These are phyloP conservation scores for Bemisia tabaci DNA, from an alignment of 1,140 invertebrate genomes.

Conservation along the genomic window DNA sequence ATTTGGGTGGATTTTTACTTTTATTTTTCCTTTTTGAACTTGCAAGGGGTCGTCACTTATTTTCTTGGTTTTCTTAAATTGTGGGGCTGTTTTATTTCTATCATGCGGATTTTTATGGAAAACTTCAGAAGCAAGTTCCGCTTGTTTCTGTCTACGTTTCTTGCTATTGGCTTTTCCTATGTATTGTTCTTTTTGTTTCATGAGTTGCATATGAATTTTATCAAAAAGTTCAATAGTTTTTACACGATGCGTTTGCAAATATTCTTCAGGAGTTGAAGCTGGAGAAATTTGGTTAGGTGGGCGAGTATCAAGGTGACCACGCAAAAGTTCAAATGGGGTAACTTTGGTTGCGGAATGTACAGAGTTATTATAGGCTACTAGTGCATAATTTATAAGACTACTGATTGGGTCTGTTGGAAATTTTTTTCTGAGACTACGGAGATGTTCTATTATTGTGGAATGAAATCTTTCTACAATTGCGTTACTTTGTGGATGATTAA, in stretches of 20 bases:
- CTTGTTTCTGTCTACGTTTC: too few species aligned
- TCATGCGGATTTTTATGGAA: too few species aligned
- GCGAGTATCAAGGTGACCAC: not conserved
- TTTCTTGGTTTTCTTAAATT: too few species aligned
- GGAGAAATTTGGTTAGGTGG: not conserved
- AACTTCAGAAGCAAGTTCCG: too few species aligned
- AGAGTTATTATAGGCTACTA: not conserved
- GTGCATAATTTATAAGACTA: not conserved
- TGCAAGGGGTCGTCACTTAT: too few species aligned
- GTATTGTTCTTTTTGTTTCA: not conserved
- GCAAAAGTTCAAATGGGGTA: not conserved
- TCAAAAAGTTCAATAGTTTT: not conserved
- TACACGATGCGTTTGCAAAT: not conserved
- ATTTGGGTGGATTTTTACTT: too few species aligned
- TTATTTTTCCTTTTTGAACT: too few species aligned
- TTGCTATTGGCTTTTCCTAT: not conserved
- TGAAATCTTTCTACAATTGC: not conserved
- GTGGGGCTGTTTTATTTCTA: too few species aligned
- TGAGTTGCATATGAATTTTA: not conserved
- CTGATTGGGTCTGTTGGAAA: not conserved
- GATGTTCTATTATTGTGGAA: not conserved
- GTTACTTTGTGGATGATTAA: not conserved
- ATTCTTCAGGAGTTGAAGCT: not conserved
- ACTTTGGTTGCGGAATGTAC: not conserved
- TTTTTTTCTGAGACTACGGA: not conserved